Evolutionary conservation across 2,888 invertebrate species (phyloP), one percentile per base, ranked within the genome.

Genomic region (Carcina quercana): DNA sequence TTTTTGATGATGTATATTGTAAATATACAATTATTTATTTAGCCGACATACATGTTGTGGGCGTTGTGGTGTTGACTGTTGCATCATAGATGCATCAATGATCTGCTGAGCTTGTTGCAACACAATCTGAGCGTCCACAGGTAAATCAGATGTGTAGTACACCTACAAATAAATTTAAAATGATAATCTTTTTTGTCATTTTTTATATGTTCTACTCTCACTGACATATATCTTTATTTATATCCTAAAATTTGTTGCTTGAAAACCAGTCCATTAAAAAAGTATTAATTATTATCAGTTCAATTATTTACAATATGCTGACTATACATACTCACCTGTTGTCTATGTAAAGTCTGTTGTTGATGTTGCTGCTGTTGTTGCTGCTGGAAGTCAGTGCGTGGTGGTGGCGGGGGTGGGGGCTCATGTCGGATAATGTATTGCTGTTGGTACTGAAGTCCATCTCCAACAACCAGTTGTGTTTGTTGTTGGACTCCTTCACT

Each of bases 101-200:
- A 84, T 79, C 68, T 85, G 85, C 67, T 85, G 85, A 50, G 80
- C 75, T 53, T 85, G 85, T 72, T 85, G 85, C 65, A 85, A 83
- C 50, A 84, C 83, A 69, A 84, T 82, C 72, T 85, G 85, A 63
- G 82, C 75, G 62, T 84, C 84, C 75, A 79, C 78, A 52, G 83
- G 80, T 61, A 83, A 73, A 68, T 83, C 82, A 60, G 84, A 83
- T 56, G 84, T 78, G 82, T 85, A 85, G 82, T 82, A 84, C 63
- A 85, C 85, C 85, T 85, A 82, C 70, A 79, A 82, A 80, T 76
- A 78, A 82, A 80, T 71, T 51, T n/a, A n/a, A n/a, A n/a, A n/a
- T n/a, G n/a, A n/a, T n/a, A n/a, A n/a, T n/a, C n/a, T 50, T 53
- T 52, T 37, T 40, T 56, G 49, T n/a, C n/a, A n/a, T n/a, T n/a